Evolutionary conservation across 2,113 vertebrate species (phyloP).

Genomic region (Pygoscelis antarcticus): DNA sequence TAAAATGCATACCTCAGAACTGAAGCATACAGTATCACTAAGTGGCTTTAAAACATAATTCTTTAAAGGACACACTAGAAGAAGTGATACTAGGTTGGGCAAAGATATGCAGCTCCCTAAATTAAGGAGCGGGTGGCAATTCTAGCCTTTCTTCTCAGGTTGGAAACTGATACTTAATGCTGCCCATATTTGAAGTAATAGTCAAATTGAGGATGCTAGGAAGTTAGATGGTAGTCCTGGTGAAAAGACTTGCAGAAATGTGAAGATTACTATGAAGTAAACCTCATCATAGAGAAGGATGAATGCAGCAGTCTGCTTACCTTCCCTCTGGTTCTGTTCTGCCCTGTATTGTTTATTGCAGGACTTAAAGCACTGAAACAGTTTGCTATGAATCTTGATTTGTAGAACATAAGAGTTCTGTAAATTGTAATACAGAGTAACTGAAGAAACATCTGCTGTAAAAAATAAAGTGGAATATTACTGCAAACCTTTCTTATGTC

Average conservation of each 20-base stretch:
- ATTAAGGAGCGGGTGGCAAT: neutral
- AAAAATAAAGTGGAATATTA: conserved; percentile 34
- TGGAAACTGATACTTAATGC: neutral
- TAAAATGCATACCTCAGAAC: neutral
- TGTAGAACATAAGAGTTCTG: conserved; percentile 37
- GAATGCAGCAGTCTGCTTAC: neutral
- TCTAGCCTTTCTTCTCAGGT: neutral
- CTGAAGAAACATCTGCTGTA: conserved; percentile 42
- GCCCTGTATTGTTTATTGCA: conserved; percentile 11
- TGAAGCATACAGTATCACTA: neutral
- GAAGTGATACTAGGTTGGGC: neutral
- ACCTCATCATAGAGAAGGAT: neutral
- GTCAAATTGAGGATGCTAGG: neutral
- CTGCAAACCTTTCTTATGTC: conserved; percentile 36
- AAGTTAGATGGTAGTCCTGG: neutral
- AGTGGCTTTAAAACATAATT: neutral
- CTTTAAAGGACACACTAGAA: neutral
- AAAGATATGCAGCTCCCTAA: neutral
- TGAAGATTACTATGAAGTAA: neutral
- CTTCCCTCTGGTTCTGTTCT: conserved; percentile 45
- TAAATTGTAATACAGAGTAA: conserved; percentile 35
- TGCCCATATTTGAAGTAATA: neutral
- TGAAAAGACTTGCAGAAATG: neutral
- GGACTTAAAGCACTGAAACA: conserved; percentile 2
- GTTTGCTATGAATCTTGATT: conserved; percentile 53